phyloP scores from a whole-genome alignment of 2,797 vertebrate species.

The Liparis tanakae region DNA sequence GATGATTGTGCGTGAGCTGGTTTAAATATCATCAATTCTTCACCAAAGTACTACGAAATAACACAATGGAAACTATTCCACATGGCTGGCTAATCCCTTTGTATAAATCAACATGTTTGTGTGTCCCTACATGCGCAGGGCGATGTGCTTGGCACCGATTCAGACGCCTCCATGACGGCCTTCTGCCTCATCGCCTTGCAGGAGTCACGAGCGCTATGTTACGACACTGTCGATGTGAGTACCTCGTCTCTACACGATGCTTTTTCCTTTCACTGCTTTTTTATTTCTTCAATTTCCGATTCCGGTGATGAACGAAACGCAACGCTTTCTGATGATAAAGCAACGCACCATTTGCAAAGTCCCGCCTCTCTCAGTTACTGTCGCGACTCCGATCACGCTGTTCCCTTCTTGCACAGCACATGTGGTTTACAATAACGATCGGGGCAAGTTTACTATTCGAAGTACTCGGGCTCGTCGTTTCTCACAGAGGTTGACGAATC shows the following conservation, averaged over 20 bases:
- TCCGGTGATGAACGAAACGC: neutral
- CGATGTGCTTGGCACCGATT: slow-evolving; percentile 66
- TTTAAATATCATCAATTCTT: rapidly evolving
- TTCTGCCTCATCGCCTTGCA: slow-evolving; percentile 87
- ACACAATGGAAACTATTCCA: neutral
- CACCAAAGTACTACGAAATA: neutral
- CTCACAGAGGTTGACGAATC: too few relatives aligned
- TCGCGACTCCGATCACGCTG: neutral
- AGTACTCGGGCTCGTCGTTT: neutral
- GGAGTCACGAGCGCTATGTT: slow-evolving; percentile 80
- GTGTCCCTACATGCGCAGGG: slow-evolving; percentile 55
- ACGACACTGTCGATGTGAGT: slow-evolving; percentile 80
- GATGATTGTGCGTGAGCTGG: slow-evolving; percentile 56
- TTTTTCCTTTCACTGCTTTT: neutral
- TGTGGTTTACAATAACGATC: neutral
- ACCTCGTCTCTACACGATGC: neutral
- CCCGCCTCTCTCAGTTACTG: too few relatives aligned
- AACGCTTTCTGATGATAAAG: too few relatives aligned
- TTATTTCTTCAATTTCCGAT: neutral
- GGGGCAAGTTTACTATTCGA: neutral
- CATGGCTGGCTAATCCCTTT: neutral
- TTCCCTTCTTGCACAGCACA: neutral
- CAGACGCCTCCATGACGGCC: slow-evolving; percentile 87
- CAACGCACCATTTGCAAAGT: too few relatives aligned
- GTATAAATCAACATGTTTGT: neutral